Evolutionary conservation across 1,140 invertebrate genomes (phyloP).

Genomic region (Lamellibrachia luymesi): DNA sequence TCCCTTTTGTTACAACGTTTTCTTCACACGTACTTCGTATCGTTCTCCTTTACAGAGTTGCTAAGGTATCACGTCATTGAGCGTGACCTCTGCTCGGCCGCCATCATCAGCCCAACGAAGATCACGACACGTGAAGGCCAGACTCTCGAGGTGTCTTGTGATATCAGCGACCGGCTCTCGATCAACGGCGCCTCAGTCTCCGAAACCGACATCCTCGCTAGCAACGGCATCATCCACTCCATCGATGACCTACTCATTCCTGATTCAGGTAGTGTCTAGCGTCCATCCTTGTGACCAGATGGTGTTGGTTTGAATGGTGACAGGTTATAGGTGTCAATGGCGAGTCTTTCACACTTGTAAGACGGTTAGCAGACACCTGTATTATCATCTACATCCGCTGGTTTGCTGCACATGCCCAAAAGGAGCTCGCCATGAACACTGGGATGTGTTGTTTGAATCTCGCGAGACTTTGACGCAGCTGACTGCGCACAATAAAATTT

Average conservation of each 20-base stretch:
- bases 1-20: too few relatives aligned
- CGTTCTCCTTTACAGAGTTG: constrained; percentile 30
- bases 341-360: too few relatives aligned
- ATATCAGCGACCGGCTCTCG: constrained; percentile 40
- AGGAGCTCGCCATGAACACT: too few relatives aligned
- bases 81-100: constrained; percentile 38
- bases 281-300: background rate
- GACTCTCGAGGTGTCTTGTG: constrained; percentile 22
- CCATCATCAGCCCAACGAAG: constrained; percentile 35
- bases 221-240: constrained; percentile 60
- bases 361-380: too few relatives aligned
- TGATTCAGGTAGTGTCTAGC: constrained; percentile 11
- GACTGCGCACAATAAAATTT: too few relatives aligned
- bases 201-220: constrained; percentile 53
- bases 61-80: constrained; percentile 38
- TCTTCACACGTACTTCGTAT: too few relatives aligned
- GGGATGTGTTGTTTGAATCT: too few relatives aligned
- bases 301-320: too few relatives aligned
- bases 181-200: constrained; percentile 59
- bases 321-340: too few relatives aligned
- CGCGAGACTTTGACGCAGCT: too few relatives aligned
- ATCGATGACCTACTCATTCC: constrained; percentile 58
- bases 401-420: too few relatives aligned
- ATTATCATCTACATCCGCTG: too few relatives aligned
- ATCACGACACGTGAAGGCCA: constrained; percentile 37